Conservation (phyloP, 2,797 vertebrate species). For the Benthosema pterotum region DNA sequence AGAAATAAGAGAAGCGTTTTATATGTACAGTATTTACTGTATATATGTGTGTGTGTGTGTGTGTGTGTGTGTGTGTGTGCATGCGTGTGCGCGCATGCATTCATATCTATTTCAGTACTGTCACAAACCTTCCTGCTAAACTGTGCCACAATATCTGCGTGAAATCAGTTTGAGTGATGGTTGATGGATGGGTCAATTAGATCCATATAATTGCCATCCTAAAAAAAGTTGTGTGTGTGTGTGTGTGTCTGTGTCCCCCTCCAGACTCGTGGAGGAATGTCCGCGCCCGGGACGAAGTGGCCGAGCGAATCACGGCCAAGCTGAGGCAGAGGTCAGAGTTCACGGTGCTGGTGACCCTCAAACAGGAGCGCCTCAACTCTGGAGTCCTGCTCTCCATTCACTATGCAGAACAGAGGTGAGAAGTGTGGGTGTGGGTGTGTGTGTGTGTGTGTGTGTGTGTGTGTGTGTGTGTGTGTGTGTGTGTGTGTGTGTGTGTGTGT, state of each 20-base stretch:
- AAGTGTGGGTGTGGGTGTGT: slow-evolving; percentile 4
- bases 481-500: slow-evolving; percentile 13
- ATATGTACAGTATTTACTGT: too few relatives aligned
- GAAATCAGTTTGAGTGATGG: too few relatives aligned
- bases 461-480: slow-evolving; percentile 2
- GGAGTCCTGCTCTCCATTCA: slow-evolving; percentile 88
- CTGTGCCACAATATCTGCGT: too few relatives aligned
- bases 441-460: slow-evolving; percentile 3
- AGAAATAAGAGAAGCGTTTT: too few relatives aligned
- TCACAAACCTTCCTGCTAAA: too few relatives aligned
- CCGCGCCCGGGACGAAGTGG: slow-evolving; percentile 78
- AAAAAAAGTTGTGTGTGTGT: background rate
- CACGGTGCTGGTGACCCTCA: slow-evolving; percentile 84
- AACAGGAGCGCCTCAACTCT: slow-evolving; percentile 85
- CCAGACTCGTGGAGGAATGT: slow-evolving; percentile 83
- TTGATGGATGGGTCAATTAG: too few relatives aligned
- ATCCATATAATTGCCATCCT: too few relatives aligned
- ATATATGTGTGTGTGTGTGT: too few relatives aligned
- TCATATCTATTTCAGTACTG: too few relatives aligned
- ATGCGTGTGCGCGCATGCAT: too few relatives aligned
- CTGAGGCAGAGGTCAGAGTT: slow-evolving; percentile 86
- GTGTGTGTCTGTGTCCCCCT: slow-evolving; percentile 2
- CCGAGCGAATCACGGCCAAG: slow-evolving; percentile 83
- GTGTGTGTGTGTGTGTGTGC: too few relatives aligned
- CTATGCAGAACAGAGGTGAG: slow-evolving; percentile 86